These are phyloP conservation scores for Grantiella picta DNA, from an alignment of 2,113 vertebrate genomes.

Conservation along the genomic window DNA sequence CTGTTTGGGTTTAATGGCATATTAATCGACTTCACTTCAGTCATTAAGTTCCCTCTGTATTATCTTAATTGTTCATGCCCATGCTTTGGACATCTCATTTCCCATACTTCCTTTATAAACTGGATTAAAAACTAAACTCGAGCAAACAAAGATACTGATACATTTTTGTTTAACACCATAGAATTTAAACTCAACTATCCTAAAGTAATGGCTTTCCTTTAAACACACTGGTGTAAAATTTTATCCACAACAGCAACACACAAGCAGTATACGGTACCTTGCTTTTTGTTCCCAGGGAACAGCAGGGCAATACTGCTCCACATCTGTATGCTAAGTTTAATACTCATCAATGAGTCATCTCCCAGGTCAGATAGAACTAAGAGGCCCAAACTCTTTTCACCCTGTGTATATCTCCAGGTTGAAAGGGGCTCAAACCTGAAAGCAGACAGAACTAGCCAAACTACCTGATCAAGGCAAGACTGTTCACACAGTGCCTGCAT, in stretches of 20 bases:
- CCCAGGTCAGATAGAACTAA: not conserved
- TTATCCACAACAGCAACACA: not conserved
- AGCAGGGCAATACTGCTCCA: not conserved
- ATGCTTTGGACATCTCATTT: not conserved
- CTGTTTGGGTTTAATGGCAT: not conserved
- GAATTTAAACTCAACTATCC: not conserved
- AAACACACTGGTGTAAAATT: not conserved
- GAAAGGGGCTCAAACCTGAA: not conserved
- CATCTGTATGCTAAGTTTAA: not conserved
- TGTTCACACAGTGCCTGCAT: not conserved
- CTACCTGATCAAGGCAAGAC: not conserved
- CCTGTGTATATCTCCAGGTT: rapidly evolving
- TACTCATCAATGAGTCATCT: not conserved
- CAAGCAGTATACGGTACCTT: not conserved
- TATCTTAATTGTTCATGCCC: not conserved
- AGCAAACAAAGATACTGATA: not conserved
- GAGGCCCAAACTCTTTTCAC: not conserved
- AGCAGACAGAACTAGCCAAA: not conserved
- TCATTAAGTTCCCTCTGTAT: not conserved
- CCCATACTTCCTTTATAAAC: not conserved
- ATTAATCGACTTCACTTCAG: not conserved
- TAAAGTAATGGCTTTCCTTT: not conserved
- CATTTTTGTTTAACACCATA: not conserved
- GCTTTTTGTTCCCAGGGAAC: not conserved
- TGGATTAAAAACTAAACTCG: not conserved